phyloP scores from a whole-genome alignment of 2,888 invertebrate species.

The Rhaphigaster nebulosa region DNA sequence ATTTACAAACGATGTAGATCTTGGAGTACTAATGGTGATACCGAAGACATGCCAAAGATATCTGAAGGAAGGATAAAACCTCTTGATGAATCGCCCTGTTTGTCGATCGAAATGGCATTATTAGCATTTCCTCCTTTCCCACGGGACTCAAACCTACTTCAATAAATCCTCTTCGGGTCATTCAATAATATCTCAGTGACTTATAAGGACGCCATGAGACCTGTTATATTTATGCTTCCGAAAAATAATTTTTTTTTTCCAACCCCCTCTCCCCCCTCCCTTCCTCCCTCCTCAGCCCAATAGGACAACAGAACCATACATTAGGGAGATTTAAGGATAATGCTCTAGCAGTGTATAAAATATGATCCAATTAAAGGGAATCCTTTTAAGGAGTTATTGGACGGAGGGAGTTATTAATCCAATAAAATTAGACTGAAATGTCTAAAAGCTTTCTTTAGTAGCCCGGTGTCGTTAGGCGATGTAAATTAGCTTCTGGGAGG shows the following conservation, averaged over 20 bases:
- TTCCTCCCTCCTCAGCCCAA: neutral
- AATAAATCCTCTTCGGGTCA: conserved; percentile 18
- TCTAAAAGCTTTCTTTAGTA: conserved; percentile 49
- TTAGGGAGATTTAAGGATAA: conserved; percentile 43
- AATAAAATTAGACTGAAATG: conserved; percentile 46
- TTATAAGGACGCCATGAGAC: conserved; percentile 43
- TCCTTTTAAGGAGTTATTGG: conserved; percentile 45
- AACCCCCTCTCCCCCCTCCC: neutral
- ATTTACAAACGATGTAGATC: neutral
- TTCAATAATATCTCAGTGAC: conserved; percentile 37
- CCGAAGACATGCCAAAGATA: neutral
- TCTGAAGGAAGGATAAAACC: conserved; percentile 33
- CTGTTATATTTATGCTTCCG: conserved; percentile 48
- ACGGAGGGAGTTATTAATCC: conserved; percentile 36
- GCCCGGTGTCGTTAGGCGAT: conserved; percentile 44
- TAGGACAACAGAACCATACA: conserved; percentile 47
- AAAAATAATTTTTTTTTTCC: conserved; percentile 18
- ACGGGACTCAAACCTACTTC: conserved; percentile 41
- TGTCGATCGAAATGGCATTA: conserved; percentile 47
- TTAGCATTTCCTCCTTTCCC: conserved; percentile 45
- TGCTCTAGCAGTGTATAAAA: conserved; percentile 38
- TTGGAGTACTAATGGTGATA: neutral
- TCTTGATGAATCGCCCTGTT: conserved; percentile 39
- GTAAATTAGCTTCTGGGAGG: conserved; percentile 35
- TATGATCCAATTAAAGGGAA: conserved; percentile 49